A percentile compares a stretch with the other conserved stretches of the same genome.
These are phyloP conservation scores for Thomomys bottae DNA, from an alignment of 2,113 vertebrate genomes.

Conservation along the genomic window DNA sequence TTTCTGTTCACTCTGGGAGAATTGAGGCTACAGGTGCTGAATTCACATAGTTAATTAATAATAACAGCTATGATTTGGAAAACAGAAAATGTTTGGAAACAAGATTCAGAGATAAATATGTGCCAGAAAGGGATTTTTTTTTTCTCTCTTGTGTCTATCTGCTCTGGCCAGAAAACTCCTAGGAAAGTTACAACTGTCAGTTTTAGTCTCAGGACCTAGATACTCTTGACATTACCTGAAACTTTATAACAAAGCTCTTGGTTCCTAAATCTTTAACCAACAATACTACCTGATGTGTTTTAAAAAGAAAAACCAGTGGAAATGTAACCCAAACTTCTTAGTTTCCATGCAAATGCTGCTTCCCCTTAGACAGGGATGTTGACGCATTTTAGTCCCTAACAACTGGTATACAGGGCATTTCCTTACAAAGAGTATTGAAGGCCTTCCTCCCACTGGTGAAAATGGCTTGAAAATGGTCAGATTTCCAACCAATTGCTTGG, in stretches of 20 bases:
- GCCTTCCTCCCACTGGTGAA: background rate
- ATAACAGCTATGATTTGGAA: slow-evolving; percentile 1
- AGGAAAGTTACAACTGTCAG: background rate
- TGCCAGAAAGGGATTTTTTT: background rate
- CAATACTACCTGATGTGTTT: background rate
- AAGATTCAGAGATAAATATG: background rate
- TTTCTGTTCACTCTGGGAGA: slow-evolving; percentile 5
- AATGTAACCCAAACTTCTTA: background rate
- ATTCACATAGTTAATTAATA: slow-evolving; percentile 30
- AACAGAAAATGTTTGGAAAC: slow-evolving; percentile 58
- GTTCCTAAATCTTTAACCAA: slow-evolving; percentile 16
- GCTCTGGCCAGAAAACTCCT: background rate
- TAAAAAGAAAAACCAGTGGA: background rate
- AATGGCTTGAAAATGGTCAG: background rate
- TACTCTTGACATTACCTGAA: slow-evolving; percentile 10
- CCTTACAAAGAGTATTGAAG: background rate
- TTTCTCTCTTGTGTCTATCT: background rate
- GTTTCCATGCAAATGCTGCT: background rate
- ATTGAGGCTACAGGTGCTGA: slow-evolving; percentile 37
- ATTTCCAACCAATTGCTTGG: background rate
- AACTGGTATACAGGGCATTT: background rate
- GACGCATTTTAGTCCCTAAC: background rate
- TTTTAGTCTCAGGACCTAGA: background rate
- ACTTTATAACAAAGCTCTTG: background rate
- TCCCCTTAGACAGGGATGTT: background rate